Evolutionary conservation across 2,113 vertebrate species (phyloP).

Genomic region (Nannobrachium achirus): DNA sequence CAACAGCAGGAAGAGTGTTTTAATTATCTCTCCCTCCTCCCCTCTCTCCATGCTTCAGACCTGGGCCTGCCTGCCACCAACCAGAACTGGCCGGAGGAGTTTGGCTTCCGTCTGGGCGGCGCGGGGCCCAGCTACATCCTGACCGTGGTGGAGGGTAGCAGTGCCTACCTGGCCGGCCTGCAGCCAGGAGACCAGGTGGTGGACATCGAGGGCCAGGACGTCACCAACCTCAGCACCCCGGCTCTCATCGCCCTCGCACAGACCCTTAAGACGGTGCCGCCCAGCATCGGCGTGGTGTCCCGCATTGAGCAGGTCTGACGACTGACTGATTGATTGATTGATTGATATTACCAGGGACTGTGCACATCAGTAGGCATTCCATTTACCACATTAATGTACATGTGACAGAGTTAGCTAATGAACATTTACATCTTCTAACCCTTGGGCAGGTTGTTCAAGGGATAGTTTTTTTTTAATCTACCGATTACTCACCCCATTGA

Average conservation of each 20-base stretch:
- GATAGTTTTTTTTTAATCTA: too few species aligned
- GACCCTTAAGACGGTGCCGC: conserved; percentile 87
- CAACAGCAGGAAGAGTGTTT: too few species aligned
- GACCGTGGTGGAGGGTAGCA: conserved; percentile 91
- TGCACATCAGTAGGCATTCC: too few species aligned
- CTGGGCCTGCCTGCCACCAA: conserved; percentile 86
- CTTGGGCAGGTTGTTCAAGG: too few species aligned
- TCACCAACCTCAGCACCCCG: conserved; percentile 84
- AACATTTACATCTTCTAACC: too few species aligned
- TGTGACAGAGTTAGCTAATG: too few species aligned
- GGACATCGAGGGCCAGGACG: conserved; percentile 93
- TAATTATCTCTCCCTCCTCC: neutral
- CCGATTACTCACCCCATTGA: too few species aligned
- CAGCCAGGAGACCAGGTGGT: conserved; percentile 92
- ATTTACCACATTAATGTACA: too few species aligned
- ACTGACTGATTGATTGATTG: too few species aligned
- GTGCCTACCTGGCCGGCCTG: conserved; percentile 88
- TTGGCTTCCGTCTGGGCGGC: conserved; percentile 91
- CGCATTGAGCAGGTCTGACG: conserved; percentile 80
- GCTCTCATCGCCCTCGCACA: conserved; percentile 84
- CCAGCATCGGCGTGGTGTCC: conserved; percentile 94
- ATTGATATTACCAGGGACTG: too few species aligned
- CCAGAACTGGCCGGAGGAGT: conserved; percentile 94
- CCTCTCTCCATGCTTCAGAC: conserved; percentile 60
- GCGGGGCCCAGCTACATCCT: conserved; percentile 93